Base-by-base conservation (phyloP, 2,888 invertebrate species). In the Sarcophaga variegata region DNA sequence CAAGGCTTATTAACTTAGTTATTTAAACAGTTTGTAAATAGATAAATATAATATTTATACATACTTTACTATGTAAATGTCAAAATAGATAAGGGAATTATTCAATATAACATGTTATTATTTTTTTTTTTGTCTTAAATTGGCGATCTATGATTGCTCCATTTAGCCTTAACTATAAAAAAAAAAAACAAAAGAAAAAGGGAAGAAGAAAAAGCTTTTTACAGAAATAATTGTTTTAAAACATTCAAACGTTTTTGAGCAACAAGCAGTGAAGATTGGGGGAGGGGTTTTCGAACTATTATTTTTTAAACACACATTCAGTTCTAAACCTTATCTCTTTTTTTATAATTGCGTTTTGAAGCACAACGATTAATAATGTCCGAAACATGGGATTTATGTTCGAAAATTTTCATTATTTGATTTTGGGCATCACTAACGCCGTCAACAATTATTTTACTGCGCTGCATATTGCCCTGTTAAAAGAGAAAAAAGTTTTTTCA, bases 321-420 rank as follows among this genome's bases (percentile, higher is more conserved):
- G 4, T 64, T 27, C 25, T 93, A 93, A 71, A 92, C 88, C 85
- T 97, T 97, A 87, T 98, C 97, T 90, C 98, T 96, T 94, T 98
- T 99, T 92, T 98, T 97, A 92, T 97, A 97, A 91, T 97, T 97
- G 88, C 98, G 94, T 94, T 98, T 98, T 92, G 98, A 98, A 89
- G 97, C 97, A 94, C 98, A 98, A 89, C 98, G 96, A 90, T 96
- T 96, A 83, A 99, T 96, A 90, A 99, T 98, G 92, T 98, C 98
- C 20, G 96, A 95, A 62, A 98, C 97, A 90, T 97, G 96, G 77
- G 96, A 95, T 93, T 98, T 97, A 93, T 99, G 98, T 89, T 98
- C 97, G 91, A 98, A 97, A 87, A 98, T 97, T 91, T 97, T 97
- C 93, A 97, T 96, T 88, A 98, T 96, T 92, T 98, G 97, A 86